These are phyloP conservation scores for Nannobrachium achirus DNA, from an alignment of 2,113 vertebrate species.

Conservation along the genomic window DNA sequence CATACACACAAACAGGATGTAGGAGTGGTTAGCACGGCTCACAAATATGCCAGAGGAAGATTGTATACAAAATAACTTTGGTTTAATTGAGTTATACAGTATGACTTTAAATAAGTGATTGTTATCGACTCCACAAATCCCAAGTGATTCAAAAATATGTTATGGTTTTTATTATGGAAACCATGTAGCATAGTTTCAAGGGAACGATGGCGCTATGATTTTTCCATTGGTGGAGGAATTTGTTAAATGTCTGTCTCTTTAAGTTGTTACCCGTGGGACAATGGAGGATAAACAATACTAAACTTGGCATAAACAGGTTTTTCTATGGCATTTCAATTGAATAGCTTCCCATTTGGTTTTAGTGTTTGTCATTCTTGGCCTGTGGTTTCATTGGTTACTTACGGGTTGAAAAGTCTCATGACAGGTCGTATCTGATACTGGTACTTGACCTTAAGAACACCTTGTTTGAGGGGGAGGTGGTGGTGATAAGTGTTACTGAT, in stretches of 20 bases:
- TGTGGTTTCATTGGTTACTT: constrained; percentile 34
- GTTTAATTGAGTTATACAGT: too few relatives aligned
- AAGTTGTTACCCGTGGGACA: constrained; percentile 28
- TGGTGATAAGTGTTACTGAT: constrained; percentile 18
- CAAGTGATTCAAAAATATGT: background rate
- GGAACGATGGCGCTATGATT: background rate
- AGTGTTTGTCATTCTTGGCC: constrained; percentile 1
- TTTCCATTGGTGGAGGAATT: constrained; percentile 19
- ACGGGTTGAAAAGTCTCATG: constrained; percentile 1
- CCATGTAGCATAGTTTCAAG: background rate
- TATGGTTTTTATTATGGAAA: constrained; percentile 14
- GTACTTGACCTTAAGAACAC: constrained; percentile 29
- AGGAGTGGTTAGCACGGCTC: too few relatives aligned
- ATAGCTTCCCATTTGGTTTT: constrained; percentile 24
- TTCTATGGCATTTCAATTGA: constrained; percentile 26
- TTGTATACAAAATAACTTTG: too few relatives aligned
- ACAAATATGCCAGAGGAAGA: too few relatives aligned
- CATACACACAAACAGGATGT: too few relatives aligned
- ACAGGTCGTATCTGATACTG: constrained; percentile 18
- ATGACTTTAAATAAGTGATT: too few relatives aligned
- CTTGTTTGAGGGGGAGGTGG: constrained; percentile 10
- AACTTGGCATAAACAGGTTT: constrained; percentile 49
- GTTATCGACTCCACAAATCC: too few relatives aligned
- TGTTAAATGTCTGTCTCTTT: constrained; percentile 18
- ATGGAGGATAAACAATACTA: constrained; percentile 36